Evolutionary conservation across 2,888 invertebrate genomes (phyloP), one percentile per base, ranked within the genome.

Genomic region (Bombylius major): DNA sequence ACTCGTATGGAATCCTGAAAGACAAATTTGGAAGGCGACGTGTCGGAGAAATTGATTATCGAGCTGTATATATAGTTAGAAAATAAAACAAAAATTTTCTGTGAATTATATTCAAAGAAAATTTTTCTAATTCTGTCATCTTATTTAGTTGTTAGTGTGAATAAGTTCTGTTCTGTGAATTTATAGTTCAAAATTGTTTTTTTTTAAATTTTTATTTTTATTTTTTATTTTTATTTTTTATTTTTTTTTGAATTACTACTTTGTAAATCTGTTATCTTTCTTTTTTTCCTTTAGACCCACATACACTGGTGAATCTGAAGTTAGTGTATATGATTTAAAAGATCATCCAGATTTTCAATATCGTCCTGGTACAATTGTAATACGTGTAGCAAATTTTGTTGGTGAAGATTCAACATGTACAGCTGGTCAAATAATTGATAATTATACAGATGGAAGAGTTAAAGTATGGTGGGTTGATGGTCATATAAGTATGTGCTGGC

Each of bases 291-390:
- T 34, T 71, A 88, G 84, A 56, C 90, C 86, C 6, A 79, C 81
- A 61, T 79, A 83, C 68, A 72, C 87, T 51, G 79, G 83, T 62
- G 82, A 86, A 66, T 83, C 84, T 54, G 94, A 95, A 76, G 85
- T 91, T 67, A 93, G 93, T 73, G 96, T 96, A 5, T 97, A 96
- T 72, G 96, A 97, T 73, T 76, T 96, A 53, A 92, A 91, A 68
- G 95, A 95, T 75, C 96, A 96, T 75, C 87, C 91, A 0, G 93
- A 93, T 71, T 95, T 91, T 76, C 89, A 89, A 68, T 96, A 91
- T 75, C 82, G 94, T 63, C 93, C 94, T 9, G 94, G 94, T 31
- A 89, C 90, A 12, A 86, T 91, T 66, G 94, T 96, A 53, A 89
- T 92, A 66, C 77, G 89, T 58, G 87, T 90, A 53, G 88, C 87